Conservation (phyloP, 2,113 vertebrate genomes). For the Gobio gobio region DNA sequence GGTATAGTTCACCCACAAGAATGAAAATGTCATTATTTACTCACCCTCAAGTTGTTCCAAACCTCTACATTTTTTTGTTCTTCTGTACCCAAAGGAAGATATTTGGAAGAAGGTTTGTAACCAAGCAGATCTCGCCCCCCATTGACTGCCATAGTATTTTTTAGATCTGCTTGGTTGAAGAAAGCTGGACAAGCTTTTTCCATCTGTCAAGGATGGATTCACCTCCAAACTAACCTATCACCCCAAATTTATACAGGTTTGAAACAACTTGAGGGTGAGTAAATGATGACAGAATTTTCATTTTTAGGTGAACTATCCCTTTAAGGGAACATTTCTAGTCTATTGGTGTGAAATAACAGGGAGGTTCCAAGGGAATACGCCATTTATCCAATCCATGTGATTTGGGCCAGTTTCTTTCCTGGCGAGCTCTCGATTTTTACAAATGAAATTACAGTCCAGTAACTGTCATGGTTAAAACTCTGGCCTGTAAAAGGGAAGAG, state of each 20-base stretch:
- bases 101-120: no score
- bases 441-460: constrained; percentile 23
- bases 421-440: constrained; percentile 48
- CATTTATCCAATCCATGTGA: constrained; percentile 18
- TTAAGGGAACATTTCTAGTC: constrained; percentile 44
- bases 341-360: constrained; percentile 52
- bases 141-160: no score
- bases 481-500: background rate
- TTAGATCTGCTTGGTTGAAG: no score
- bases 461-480: background rate
- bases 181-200: constrained; percentile 51
- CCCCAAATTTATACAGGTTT: constrained; percentile 43
- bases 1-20: no score
- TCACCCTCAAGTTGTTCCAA: no score
- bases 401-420: constrained; percentile 41
- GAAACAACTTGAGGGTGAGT: background rate
- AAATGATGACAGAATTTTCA: background rate
- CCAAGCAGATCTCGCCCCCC: no score
- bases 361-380: constrained; percentile 10
- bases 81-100: no score
- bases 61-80: no score
- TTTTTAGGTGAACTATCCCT: background rate
- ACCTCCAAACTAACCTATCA: constrained; percentile 76
- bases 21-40: no score
- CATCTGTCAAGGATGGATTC: constrained; percentile 75